phyloP scores from a whole-genome alignment of 35 echinoderm and acorn worm genomes.

The Ophiothrix spiculata region DNA sequence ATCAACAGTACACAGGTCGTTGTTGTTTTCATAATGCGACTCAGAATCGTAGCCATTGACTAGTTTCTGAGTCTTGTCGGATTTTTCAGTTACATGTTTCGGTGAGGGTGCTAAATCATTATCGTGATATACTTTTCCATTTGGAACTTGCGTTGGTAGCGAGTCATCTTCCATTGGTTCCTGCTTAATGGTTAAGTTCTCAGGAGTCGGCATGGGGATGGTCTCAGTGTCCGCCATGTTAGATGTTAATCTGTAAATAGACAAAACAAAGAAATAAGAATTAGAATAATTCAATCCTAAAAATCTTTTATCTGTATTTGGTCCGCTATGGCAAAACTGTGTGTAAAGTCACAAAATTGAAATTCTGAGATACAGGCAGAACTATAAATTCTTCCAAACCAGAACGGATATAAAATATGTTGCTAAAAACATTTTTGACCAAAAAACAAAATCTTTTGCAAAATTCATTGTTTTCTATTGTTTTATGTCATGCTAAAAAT shows the following conservation, averaged over 20 bases:
- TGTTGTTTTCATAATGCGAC: constrained; percentile 2
- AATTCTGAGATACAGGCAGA: too few relatives aligned
- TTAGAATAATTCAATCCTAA: too few relatives aligned
- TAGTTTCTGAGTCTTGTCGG: constrained; percentile 18
- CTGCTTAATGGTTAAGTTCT: constrained; percentile 34
- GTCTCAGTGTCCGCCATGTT: constrained; percentile 19
- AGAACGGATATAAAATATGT: too few relatives aligned
- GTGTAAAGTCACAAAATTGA: too few relatives aligned
- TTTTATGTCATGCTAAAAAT: too few relatives aligned
- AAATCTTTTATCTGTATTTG: too few relatives aligned
- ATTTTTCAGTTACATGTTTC: background rate
- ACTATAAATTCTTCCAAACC: too few relatives aligned
- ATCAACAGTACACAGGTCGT: background rate
- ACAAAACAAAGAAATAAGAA: background rate
- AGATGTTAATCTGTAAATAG: constrained; percentile 19
- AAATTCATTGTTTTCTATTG: too few relatives aligned
- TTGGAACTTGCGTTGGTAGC: background rate
- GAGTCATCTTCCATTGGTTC: constrained; percentile 30
- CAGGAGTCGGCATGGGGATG: constrained; percentile 18
- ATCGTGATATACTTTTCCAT: background rate
- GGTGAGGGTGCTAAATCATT: background rate
- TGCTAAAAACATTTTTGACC: too few relatives aligned
- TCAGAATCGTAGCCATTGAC: constrained; percentile 29
- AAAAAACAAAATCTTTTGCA: too few relatives aligned
- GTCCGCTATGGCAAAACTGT: too few relatives aligned